phyloP scores from a whole-genome alignment of 2,888 invertebrate species.

The Mythimna impura region DNA sequence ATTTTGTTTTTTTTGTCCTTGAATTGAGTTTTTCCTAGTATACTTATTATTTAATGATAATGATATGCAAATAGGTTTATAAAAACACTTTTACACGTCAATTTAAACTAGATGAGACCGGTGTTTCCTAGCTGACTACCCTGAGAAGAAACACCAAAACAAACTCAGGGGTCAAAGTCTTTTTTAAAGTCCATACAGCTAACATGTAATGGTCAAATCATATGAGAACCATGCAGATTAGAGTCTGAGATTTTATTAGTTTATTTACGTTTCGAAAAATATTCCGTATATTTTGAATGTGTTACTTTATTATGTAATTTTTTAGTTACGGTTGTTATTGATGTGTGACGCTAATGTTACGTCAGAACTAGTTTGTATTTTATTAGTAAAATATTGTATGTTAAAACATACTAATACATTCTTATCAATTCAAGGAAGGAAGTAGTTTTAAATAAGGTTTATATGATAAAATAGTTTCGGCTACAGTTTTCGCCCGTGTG shows the following conservation, averaged over 20 bases:
- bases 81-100: no score
- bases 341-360: slow-evolving; percentile 7
- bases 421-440: neutral
- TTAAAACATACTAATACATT: neutral
- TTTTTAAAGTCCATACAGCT: no score
- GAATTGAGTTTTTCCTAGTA: neutral
- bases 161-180: no score
- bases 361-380: slow-evolving; percentile 12
- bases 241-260: neutral
- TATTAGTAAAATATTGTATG: slow-evolving; percentile 10
- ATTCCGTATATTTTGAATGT: neutral
- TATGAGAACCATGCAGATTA: no score
- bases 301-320: slow-evolving; percentile 6
- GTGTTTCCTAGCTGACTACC: no score
- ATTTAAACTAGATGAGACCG: no score
- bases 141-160: no score
- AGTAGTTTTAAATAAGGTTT: slow-evolving; percentile 6
- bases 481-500: no score
- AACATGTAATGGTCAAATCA: no score
- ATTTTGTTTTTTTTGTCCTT: no score
- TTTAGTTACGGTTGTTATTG: neutral
- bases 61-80: no score
- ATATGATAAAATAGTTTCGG: neutral
- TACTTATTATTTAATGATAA: no score
- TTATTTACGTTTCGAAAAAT: neutral